phyloP scores from a whole-genome alignment of 2,888 invertebrate species.

The Plagodis dolabraria region DNA sequence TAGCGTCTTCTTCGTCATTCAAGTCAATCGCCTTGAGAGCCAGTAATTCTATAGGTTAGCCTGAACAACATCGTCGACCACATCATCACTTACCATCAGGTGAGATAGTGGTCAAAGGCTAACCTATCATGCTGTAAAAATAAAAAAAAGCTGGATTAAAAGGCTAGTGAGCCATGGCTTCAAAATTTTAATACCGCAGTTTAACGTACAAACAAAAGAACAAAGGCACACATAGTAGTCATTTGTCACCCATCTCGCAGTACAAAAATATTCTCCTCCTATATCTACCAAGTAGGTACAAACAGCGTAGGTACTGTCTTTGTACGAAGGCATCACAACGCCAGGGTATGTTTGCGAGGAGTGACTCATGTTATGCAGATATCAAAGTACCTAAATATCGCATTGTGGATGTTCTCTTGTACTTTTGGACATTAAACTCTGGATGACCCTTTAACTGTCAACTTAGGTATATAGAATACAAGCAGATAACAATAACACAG shows the following conservation, averaged over 20 bases:
- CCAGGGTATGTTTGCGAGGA: slow-evolving; percentile 12
- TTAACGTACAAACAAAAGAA: slow-evolving; percentile 1
- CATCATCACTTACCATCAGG: no score
- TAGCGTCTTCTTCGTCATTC: no score
- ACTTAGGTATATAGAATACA: background rate
- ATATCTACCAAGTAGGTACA: background rate
- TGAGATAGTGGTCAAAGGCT: no score
- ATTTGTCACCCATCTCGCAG: slow-evolving; percentile 28
- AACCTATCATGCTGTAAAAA: no score
- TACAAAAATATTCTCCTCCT: slow-evolving; percentile 32
- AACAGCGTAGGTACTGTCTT: slow-evolving; percentile 7
- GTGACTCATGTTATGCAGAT: slow-evolving; percentile 24
- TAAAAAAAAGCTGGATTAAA: no score
- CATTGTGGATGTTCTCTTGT: slow-evolving; percentile 15
- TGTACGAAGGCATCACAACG: slow-evolving; percentile 18
- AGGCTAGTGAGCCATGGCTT: no score
- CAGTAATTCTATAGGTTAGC: no score
- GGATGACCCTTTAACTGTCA: slow-evolving; percentile 5
- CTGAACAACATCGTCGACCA: no score
- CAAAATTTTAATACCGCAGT: no score
- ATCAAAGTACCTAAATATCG: slow-evolving; percentile 22
- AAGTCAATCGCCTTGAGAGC: no score
- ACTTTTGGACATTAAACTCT: slow-evolving; percentile 16
- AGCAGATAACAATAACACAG: no score
- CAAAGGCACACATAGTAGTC: slow-evolving; percentile 29